Percentiles rank a stretch among this genome's conserved stretches.
Conservation (phyloP, 2,888 invertebrate genomes). For the Chironomus riparius region DNA sequence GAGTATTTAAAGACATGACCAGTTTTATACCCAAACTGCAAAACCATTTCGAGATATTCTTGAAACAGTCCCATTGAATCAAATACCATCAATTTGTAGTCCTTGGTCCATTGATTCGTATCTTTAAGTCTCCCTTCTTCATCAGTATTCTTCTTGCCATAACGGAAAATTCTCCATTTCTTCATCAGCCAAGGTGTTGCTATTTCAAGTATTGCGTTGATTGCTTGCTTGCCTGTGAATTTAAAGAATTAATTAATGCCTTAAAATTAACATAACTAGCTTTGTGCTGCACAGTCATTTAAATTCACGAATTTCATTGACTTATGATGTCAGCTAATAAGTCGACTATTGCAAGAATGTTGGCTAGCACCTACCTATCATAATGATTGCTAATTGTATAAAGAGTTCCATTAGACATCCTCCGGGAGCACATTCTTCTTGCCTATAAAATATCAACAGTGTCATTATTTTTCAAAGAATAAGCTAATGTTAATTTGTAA, state of each 20-base stretch:
- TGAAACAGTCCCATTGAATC: constrained; percentile 61
- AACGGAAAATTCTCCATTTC: constrained; percentile 41
- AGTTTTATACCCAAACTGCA: constrained; percentile 31
- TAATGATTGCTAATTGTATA: constrained; percentile 75
- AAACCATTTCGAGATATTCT: constrained; percentile 82
- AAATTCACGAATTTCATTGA: too few relatives aligned
- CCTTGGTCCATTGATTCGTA: constrained; percentile 63
- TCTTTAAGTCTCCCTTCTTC: constrained; percentile 43
- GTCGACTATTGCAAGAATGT: too few relatives aligned
- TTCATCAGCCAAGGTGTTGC: constrained; percentile 54
- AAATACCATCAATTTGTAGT: constrained; percentile 57
- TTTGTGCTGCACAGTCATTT: too few relatives aligned
- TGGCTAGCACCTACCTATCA: constrained; percentile 44
- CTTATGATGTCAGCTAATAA: too few relatives aligned
- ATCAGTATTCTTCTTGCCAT: constrained; percentile 44
- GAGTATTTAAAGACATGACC: background rate
- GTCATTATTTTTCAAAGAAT: too few relatives aligned
- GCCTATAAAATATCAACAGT: constrained; percentile 41
- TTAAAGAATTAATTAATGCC: too few relatives aligned
- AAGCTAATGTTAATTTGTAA: too few relatives aligned
- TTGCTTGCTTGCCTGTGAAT: constrained; percentile 63
- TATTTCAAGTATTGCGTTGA: constrained; percentile 70
- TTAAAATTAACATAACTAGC: too few relatives aligned
- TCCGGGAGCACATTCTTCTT: constrained; percentile 74
- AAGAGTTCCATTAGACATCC: constrained; percentile 80